Evolutionary conservation across 2,797 vertebrate genomes (phyloP), one percentile per base, ranked within the genome.

Genomic region (Denticeps clupeoides): DNA sequence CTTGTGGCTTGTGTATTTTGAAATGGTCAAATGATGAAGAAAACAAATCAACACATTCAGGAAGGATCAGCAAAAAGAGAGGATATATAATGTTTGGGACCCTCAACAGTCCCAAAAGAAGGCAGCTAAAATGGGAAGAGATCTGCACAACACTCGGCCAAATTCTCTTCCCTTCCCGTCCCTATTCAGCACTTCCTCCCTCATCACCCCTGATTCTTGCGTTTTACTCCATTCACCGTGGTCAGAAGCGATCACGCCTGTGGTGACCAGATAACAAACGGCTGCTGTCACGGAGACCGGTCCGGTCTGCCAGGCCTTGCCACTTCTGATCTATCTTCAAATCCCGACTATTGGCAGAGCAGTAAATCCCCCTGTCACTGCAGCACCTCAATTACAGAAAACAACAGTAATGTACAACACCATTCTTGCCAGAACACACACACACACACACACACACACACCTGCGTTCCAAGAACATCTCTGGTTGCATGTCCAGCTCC

Each of bases 351-450:
- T 53, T 46, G 27, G 41, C 37, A 43, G 25, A 48, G 46, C 46
- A 28, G 25, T 57, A 51, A 57, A 64, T 69, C 24, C 27, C n/a
- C 26, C 40, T 31, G 49, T 49, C 60, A 50, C 47, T 13, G 25
- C 23, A 12, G 15, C 47, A 45, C 44, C 66, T 54, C 49, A 51
- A 49, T 59, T 58, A 56, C 49, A 44, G 53, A 51, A 53, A 63
- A 62, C 51, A 54, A 54, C 52, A 43, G 53, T 61, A 61, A 59
- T 41, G 44, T 45, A 55, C 31, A 45, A 42, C 41, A 46, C 43
- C 24, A 49, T 64, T 60, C 57, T 58, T 54, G 47, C 56, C 51
- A 56, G 53, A 49, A 56, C 12, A 33, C n/a, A n/a, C n/a, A n/a
- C n/a, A n/a, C n/a, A n/a, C n/a, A n/a, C n/a, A n/a, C n/a, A n/a